Evolutionary conservation across 37 sponge, comb jelly and placozoan genomes (phyloP).

Genomic region (Oscarella lobularis): DNA sequence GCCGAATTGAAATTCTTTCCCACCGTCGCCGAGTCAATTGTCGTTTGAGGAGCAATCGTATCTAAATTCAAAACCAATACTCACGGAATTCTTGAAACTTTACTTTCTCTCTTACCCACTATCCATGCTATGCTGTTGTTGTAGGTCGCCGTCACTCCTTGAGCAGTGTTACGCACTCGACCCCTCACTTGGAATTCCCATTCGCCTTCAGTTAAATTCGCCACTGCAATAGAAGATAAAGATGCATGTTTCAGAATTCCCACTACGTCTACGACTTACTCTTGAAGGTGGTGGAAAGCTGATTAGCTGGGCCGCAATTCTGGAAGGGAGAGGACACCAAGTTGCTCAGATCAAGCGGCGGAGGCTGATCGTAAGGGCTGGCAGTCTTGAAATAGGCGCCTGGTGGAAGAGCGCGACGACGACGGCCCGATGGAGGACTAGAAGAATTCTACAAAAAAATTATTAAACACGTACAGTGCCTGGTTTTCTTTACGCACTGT

Average conservation of each 20-base stretch:
- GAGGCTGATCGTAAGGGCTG: neutral
- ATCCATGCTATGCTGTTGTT: neutral
- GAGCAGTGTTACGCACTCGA: neutral
- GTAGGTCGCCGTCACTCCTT: neutral
- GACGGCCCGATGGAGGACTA: too few relatives aligned
- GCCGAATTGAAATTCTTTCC: neutral
- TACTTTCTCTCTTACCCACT: neutral
- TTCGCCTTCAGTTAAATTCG: neutral
- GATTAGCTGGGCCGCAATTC: neutral
- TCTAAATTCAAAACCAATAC: neutral
- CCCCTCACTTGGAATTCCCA: neutral
- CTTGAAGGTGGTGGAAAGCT: neutral
- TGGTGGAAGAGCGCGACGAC: too few relatives aligned
- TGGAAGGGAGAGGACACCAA: neutral
- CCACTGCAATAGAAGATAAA: neutral
- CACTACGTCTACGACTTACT: neutral
- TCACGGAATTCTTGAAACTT: too few relatives aligned
- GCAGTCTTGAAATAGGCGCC: too few relatives aligned
- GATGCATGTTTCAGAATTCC: neutral
- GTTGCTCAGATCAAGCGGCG: neutral
- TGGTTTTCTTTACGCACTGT: too few relatives aligned
- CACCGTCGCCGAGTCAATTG: neutral
- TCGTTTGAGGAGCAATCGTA: neutral
- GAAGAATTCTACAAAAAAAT: too few relatives aligned
- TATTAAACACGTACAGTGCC: too few relatives aligned